Percentiles rank a stretch among this genome's conserved stretches.
These are phyloP conservation scores for Andricus quercusramuli DNA, from an alignment of 2,888 invertebrate species.

Conservation along the genomic window DNA sequence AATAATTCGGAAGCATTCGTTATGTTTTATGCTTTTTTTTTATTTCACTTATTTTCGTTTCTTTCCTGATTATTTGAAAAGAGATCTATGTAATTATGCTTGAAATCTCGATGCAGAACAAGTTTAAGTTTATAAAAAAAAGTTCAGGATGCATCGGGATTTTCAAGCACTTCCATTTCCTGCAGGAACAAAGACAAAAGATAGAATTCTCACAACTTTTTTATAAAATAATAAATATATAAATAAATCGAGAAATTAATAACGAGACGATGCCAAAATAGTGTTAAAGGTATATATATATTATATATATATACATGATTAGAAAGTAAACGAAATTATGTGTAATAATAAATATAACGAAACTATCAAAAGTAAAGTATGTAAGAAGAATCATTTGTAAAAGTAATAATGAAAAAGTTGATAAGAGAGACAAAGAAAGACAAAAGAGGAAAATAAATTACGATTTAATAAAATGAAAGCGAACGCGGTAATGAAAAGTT, in stretches of 20 bases:
- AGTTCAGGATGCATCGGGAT: background rate
- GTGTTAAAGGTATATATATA: constrained; percentile 69
- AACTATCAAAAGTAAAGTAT: constrained; percentile 68
- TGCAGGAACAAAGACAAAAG: constrained; percentile 41
- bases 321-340: constrained; percentile 68
- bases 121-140: background rate
- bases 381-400: constrained; percentile 66
- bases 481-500: constrained; percentile 64
- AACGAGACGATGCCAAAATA: constrained; percentile 78
- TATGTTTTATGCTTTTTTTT: constrained; percentile 38
- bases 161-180: constrained; percentile 48
- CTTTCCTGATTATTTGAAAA: constrained; percentile 52
- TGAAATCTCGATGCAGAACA: background rate
- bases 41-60: constrained; percentile 51
- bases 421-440: constrained; percentile 53
- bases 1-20: constrained; percentile 37
- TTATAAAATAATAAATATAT: constrained; percentile 52
- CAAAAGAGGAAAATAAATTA: constrained; percentile 59
- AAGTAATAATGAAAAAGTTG: constrained; percentile 61
- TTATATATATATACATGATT: constrained; percentile 65
- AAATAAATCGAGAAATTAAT: constrained; percentile 59
- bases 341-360: constrained; percentile 68
- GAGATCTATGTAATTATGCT: constrained; percentile 7
- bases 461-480: constrained; percentile 61
- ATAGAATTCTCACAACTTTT: constrained; percentile 53